These are phyloP conservation scores for Microtus oregoni DNA, from an alignment of 2,113 vertebrate species.

Conservation along the genomic window DNA sequence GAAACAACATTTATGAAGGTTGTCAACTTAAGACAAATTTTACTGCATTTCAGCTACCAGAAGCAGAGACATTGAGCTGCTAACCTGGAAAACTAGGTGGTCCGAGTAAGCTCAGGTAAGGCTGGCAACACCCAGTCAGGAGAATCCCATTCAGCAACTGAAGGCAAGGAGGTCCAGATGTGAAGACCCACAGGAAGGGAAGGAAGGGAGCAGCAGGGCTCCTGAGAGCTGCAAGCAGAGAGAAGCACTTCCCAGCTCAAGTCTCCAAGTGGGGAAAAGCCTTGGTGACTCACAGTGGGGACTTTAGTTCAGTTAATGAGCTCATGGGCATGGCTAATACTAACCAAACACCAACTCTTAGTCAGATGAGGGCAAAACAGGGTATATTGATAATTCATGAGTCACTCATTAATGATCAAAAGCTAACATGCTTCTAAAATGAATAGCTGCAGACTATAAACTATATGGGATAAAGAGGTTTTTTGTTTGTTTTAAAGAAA, in stretches of 20 bases:
- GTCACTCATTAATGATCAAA: neutral
- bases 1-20: neutral
- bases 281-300: neutral
- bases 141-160: neutral
- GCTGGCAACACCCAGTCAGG: accelerated
- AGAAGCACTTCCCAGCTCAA: neutral
- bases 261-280: neutral
- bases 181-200: neutral
- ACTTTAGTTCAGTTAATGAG: neutral
- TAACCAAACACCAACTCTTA: neutral
- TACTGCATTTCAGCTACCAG: neutral
- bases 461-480: accelerated
- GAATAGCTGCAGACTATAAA: neutral
- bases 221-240: neutral
- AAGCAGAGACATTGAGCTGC: neutral
- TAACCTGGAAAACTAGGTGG: conserved; percentile 31
- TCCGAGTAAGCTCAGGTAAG: neutral
- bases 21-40: neutral
- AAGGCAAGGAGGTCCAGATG: neutral
- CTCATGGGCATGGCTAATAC: neutral
- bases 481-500: neutral
- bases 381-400: neutral
- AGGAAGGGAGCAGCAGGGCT: neutral
- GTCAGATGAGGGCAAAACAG: neutral
- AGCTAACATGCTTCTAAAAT: neutral